Conservation (phyloP, 2,888 invertebrate genomes). For the Thalpophila matura region DNA sequence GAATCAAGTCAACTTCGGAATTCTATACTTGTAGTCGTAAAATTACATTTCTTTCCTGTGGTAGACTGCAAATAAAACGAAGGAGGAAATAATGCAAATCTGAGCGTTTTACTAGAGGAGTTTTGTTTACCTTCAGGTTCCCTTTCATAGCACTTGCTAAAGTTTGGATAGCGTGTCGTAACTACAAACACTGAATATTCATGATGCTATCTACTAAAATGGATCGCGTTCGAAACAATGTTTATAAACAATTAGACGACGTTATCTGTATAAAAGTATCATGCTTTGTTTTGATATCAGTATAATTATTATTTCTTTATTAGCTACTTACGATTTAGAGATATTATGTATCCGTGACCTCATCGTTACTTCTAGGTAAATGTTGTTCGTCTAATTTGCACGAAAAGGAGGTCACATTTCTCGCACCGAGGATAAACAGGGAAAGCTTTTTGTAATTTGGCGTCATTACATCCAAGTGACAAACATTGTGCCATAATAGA, state of each 20-base stretch:
- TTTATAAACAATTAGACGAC: constrained; percentile 48
- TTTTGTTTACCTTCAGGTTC: constrained; percentile 43
- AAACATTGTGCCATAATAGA: constrained; percentile 67
- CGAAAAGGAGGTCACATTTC: constrained; percentile 78
- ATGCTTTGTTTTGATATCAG: constrained; percentile 33
- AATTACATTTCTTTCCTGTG: background rate
- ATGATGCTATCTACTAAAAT: constrained; percentile 37
- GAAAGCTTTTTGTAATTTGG: constrained; percentile 81
- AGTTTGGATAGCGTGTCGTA: constrained; percentile 51
- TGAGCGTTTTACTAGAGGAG: constrained; percentile 8
- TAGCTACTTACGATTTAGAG: constrained; percentile 7
- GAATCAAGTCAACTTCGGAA: too few species aligned
- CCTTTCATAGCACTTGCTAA: constrained; percentile 18
- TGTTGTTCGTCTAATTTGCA: constrained; percentile 75
- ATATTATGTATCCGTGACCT: constrained; percentile 68
- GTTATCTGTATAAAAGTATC: constrained; percentile 21
- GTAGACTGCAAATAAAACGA: constrained; percentile 6
- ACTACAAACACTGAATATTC: constrained; percentile 21
- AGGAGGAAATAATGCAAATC: constrained; percentile 9
- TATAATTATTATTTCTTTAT: constrained; percentile 16
- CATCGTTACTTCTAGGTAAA: constrained; percentile 74
- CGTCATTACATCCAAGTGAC: constrained; percentile 67
- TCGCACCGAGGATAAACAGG: constrained; percentile 71
- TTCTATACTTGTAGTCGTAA: background rate
- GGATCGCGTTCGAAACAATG: constrained; percentile 24